Evolutionary conservation across 2,113 vertebrate genomes (phyloP).

Genomic region (Varanus salvator): DNA sequence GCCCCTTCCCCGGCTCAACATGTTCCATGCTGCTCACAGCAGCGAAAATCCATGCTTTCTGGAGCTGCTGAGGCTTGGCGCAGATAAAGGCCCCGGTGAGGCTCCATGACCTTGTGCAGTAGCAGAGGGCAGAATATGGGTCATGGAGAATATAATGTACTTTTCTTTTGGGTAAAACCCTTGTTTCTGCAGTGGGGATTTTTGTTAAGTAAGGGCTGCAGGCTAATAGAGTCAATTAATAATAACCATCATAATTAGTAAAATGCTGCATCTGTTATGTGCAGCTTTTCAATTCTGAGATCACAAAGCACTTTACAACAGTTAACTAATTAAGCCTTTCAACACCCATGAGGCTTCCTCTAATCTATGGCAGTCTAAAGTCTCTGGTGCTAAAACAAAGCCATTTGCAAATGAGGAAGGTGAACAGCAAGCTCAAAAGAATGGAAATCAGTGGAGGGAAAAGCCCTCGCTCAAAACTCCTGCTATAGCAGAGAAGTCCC

Average conservation of each 20-base stretch:
- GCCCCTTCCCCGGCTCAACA: background rate
- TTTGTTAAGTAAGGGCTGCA: background rate
- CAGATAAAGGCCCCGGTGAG: background rate
- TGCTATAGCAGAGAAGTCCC: background rate
- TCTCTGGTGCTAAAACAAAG: slow-evolving; percentile 34
- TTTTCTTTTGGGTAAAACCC: slow-evolving; percentile 6
- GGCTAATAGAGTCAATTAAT: slow-evolving; percentile 36
- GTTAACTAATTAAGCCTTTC: slow-evolving; percentile 36
- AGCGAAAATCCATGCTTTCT: background rate
- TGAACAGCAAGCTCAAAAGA: slow-evolving; percentile 5
- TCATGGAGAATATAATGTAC: slow-evolving; percentile 2
- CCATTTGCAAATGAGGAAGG: slow-evolving; percentile 17
- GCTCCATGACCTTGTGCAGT: background rate
- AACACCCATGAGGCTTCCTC: slow-evolving; percentile 17
- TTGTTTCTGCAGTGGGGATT: slow-evolving; percentile 25
- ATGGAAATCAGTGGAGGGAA: background rate
- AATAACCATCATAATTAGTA: slow-evolving; percentile 18
- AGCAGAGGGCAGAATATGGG: slow-evolving; percentile 34
- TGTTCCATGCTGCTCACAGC: background rate
- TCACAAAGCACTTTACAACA: slow-evolving; percentile 27
- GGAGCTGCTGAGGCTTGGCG: background rate
- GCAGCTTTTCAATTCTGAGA: slow-evolving; percentile 20
- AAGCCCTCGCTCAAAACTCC: background rate
- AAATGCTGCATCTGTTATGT: slow-evolving; percentile 19
- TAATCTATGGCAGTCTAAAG: slow-evolving; percentile 38